Evolutionary conservation across 2,113 vertebrate genomes (phyloP), one percentile per base, ranked within the genome.

Genomic region (Python bivittatus): DNA sequence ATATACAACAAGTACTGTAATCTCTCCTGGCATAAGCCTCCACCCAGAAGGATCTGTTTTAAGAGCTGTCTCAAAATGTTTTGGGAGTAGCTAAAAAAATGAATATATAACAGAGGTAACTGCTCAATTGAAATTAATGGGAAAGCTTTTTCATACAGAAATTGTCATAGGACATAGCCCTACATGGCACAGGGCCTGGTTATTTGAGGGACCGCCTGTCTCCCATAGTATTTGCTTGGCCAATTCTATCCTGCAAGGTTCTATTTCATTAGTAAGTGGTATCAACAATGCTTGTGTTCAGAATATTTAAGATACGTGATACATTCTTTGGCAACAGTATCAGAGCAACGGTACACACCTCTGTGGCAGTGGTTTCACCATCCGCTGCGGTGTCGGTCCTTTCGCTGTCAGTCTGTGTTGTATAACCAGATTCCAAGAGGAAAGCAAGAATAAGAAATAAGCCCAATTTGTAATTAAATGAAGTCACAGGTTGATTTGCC

Each of bases 391-490:
- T 99, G 94, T 99, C 99, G 6, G 99, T 99, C 96, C 98, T 98
- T 94, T 99, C 99, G 95, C 99, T 99, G 98, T 99, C 99, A 10
- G 98, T 99, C 99, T 99, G 94, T 94, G 93, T 96, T 97, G 97
- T 95, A 97, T 90, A 95, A 96, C 94, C 97, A 13, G 96, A 94
- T 97, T 98, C 98, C 98, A 25, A 96, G 94, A 94, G 95, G 98
- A 97, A 98, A 97, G 98, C 98, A 98, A 96, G 96, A 97, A 98
- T 96, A 98, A 96, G 98, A 95, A 98, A 98, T 96, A 98, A 98
- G 98, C 92, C 97, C 97, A 96, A 95, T 94, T 97, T 97, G 96
- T 99, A 96, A 99, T 94, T 96, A 84, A 92, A 72, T 6, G 53
- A 0, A 52, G 88, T 87, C 92, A 58, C n/a, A 1, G 0, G 20